A percentile compares a stretch with the other conserved stretches of the same genome.
Conservation (phyloP, 1,140 invertebrate species). For the Amphibalanus amphitrite region DNA sequence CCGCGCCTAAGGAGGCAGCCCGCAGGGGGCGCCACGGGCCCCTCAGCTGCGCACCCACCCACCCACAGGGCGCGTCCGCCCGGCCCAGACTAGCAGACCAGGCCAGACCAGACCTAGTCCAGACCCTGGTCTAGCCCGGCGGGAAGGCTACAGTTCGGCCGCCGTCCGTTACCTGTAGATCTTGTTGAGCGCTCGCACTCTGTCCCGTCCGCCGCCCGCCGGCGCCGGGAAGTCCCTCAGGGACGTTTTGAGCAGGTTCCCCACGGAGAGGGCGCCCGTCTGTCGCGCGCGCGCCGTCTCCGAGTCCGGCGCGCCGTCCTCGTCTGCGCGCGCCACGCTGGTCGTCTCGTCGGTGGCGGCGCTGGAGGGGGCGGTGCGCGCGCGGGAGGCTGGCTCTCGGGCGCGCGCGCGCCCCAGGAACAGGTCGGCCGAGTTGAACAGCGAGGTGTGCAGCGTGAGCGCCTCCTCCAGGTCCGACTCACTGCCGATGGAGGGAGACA, state of each 20-base stretch:
- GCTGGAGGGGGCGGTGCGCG: neutral
- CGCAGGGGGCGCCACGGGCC: neutral
- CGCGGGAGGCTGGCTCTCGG: neutral
- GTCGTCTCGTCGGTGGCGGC: neutral
- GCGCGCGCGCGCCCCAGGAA: conserved; percentile 31
- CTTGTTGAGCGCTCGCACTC: neutral
- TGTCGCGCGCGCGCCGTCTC: neutral
- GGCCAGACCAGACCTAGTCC: no score
- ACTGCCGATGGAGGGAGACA: no score
- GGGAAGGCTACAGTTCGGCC: no score
- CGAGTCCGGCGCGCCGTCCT: neutral
- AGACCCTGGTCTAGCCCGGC: no score
- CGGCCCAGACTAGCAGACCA: no score
- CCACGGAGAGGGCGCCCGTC: neutral
- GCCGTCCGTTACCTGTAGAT: neutral
- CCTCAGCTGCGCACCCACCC: no score
- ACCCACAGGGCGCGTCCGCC: no score
- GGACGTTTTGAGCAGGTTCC: neutral
- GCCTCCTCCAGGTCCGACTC: conserved; percentile 45
- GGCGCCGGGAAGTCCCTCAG: neutral
- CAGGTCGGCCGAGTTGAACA: conserved; percentile 44
- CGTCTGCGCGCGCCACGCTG: neutral
- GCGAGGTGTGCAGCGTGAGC: conserved; percentile 39
- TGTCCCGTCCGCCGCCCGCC: neutral
- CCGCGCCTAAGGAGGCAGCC: neutral